Conservation (phyloP, 2,888 invertebrate species). For the Drosophila kokeensis region DNA sequence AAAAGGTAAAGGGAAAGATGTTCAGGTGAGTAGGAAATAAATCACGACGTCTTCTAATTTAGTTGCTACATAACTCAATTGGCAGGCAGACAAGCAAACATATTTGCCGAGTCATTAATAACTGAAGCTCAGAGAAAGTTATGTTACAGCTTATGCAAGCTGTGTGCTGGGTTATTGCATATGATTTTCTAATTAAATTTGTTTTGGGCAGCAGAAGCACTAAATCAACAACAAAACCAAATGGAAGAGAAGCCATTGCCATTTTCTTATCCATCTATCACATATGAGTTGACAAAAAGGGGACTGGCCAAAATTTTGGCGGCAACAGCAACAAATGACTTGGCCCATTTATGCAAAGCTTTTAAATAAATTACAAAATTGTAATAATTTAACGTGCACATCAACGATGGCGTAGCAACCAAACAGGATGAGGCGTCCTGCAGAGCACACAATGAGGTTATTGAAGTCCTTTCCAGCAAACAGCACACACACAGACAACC, state of each 20-base stretch:
- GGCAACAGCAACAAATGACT: constrained; percentile 58
- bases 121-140: constrained; percentile 28
- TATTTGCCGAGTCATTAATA: constrained; percentile 69
- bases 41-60: constrained; percentile 50
- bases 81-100: constrained; percentile 23
- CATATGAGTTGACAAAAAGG: constrained; percentile 47
- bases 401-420: constrained; percentile 39
- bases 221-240: constrained; percentile 39
- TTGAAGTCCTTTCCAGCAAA: constrained; percentile 38
- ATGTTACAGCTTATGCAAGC: constrained; percentile 1
- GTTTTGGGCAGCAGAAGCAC: constrained; percentile 26
- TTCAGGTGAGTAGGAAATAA: constrained; percentile 33
- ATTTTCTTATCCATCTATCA: constrained; percentile 51
- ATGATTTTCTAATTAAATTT: constrained; percentile 65
- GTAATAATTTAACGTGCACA: constrained; percentile 74
- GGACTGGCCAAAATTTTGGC: constrained; percentile 6
- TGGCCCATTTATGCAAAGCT: constrained; percentile 77
- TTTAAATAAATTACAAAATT: constrained; percentile 82
- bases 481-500: constrained; percentile 7
- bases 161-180: constrained; percentile 18
- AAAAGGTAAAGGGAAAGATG: no score
- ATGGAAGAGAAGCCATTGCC: constrained; percentile 31
- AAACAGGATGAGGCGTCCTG: constrained; percentile 25
- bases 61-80: constrained; percentile 51
- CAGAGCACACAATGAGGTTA: constrained; percentile 32